Percentiles rank a stretch among this genome's conserved stretches.
These are phyloP conservation scores for Enteromius afrohamiltoni DNA, from an alignment of 2,797 vertebrate species.

Conservation along the genomic window DNA sequence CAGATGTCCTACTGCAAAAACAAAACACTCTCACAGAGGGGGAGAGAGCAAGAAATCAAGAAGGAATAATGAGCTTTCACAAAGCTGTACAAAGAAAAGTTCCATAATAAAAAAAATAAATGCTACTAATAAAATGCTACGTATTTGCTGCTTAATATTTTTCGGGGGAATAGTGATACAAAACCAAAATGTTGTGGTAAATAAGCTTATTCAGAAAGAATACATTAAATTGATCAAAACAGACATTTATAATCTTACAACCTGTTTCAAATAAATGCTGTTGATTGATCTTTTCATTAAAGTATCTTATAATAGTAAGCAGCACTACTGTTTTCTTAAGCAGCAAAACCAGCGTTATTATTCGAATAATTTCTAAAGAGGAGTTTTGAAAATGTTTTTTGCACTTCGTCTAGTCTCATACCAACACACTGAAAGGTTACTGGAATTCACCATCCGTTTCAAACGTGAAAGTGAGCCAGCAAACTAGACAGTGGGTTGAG, in stretches of 20 bases:
- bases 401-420: background rate
- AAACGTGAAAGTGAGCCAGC: background rate
- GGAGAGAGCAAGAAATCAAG: slow-evolving; percentile 16
- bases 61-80: background rate
- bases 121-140: background rate
- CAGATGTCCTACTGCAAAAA: slow-evolving; percentile 9
- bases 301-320: background rate
- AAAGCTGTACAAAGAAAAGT: background rate
- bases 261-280: background rate
- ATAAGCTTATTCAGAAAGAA: background rate
- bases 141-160: background rate
- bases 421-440: slow-evolving; percentile 33
- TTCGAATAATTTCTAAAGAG: background rate
- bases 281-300: background rate
- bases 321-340: background rate
- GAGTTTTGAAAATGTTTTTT: background rate
- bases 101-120: background rate
- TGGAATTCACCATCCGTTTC: slow-evolving; percentile 5
- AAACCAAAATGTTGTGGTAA: background rate
- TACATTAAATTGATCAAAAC: background rate
- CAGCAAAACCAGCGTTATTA: background rate
- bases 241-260: background rate
- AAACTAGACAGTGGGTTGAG: slow-evolving; percentile 14
- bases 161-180: background rate
- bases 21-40: slow-evolving; percentile 1